Conservation (phyloP, 2,113 vertebrate genomes). For the Baryphthengus martii region DNA sequence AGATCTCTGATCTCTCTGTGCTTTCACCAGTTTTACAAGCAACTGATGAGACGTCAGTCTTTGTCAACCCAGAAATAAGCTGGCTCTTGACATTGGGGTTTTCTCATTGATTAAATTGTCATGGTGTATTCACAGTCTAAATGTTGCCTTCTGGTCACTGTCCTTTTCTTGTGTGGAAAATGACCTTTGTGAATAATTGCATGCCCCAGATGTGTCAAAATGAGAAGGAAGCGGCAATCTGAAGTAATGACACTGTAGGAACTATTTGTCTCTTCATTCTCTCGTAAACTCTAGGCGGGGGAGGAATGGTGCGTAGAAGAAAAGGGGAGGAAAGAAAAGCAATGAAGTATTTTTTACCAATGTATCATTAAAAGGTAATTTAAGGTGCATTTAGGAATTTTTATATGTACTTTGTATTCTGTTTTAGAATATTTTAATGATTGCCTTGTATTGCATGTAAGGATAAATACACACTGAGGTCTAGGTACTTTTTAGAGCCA, state of each 20-base stretch:
- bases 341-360: not conserved
- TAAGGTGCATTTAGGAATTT: not conserved
- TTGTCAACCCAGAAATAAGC: slow-evolving; percentile 51
- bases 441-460: not conserved
- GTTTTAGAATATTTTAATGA: not conserved
- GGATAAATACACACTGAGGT: not conserved
- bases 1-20: not conserved
- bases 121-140: slow-evolving; percentile 72
- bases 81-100: slow-evolving; percentile 62
- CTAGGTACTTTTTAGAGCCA: not conserved
- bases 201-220: slow-evolving; percentile 77
- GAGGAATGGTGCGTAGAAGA: too few relatives aligned
- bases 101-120: slow-evolving; percentile 78
- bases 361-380: not conserved
- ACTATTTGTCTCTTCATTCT: slow-evolving; percentile 28
- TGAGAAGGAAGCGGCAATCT: slow-evolving; percentile 42
- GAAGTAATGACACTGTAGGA: slow-evolving; percentile 47
- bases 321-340: not conserved
- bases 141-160: slow-evolving; percentile 72
- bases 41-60: slow-evolving; percentile 54
- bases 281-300: not conserved
- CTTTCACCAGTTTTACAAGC: slow-evolving; percentile 34
- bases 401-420: not conserved
- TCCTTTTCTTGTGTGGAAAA: slow-evolving; percentile 68
- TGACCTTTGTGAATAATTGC: slow-evolving; percentile 78